Evolutionary conservation across 1,140 invertebrate species (phyloP), one percentile per base, ranked within the genome.

Genomic region (Sarcophaga peregrina): DNA sequence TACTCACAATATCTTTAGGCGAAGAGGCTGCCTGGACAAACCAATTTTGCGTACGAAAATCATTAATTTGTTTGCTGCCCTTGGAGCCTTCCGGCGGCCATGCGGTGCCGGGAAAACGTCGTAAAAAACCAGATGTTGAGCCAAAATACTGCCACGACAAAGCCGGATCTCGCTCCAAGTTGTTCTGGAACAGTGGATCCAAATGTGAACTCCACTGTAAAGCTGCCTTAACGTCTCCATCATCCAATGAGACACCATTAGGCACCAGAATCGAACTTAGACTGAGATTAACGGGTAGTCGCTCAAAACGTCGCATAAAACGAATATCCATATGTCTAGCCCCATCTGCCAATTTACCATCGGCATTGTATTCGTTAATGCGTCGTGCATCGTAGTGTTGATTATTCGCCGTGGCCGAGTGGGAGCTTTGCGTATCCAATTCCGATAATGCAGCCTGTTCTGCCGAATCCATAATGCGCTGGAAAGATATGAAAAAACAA

Each of bases 81-180:
- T 92, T 91, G 46, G 92, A 91, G 8, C 91, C 93, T 81, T 94
- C 93, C 9, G 94, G 93, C 45, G 94, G 94, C 95, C 95, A 96
- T 17, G 95, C 94, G 76, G 94, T 95, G 46, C 97, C 97, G 90
- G 98, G 98, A 92, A 97, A 98, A 86, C 97, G 93, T 85, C 98
- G 92, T 87, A 99, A 93, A 90, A 98, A 98, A 52, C 98, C 98
- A 3, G 94, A 93, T 54, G 96, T 95, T 80, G 96, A 97, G 80
- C 98, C 97, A 91, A 98, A 99, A 91, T 98, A 99, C 91, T 99
- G 98, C 97, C 97, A 99, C 20, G 96, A 95, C 8, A 99, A 92
- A 0, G 96, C 94, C 0, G 96, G 95, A 92, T 99, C 97, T 86
- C 95, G 94, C 88, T 98, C 95, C 86, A 97, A 96, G 92, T 99